Base-by-base conservation (phyloP, 2,888 invertebrate species). In the Deilephila elpenor region DNA sequence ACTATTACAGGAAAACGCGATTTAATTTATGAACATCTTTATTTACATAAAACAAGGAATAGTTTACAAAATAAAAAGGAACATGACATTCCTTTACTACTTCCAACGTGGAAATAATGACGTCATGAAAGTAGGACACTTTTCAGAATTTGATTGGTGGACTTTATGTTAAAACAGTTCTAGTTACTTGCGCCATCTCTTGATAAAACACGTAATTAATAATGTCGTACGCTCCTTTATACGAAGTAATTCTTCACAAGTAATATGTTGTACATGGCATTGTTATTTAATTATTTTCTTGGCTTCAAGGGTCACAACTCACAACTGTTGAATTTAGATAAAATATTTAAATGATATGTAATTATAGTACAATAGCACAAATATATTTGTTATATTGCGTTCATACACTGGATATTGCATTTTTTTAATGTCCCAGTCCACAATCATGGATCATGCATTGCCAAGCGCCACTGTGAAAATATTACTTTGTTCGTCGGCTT, bases 41-140 rank as follows among this genome's bases (percentile, higher is more conserved):
- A 72, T 80, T 82, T 78, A 74, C 71, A 83, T 78, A 80, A 80
- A 78, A 81, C 79, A 83, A 83, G 84, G 83, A 84, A 84, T 79
- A 83, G 82, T 87, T 88, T 88, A 88, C 85, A 88, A 90, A 87
- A 88, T 88, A 86, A 80, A 86, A 80, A 82, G 80, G 84, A 84
- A 88, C 87, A 89, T 93, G 93, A 93, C 94, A 91, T 90, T 91
- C 89, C 89, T 72, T 76, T 79, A 87, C 89, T 88, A 91, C 91
- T 95, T 96, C 96, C 96, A 96, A 95, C 96, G 96, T 96, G 96
- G 96, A 96, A 95, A 87, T 93, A 95, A 93, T 95, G 95, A 96
- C 96, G 96, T 96, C 96, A 96, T 87, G 82, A 85, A 89, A 88
- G 83, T 89, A 82, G 89, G 89, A 90, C 94, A 94, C 93, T 86